phyloP scores from a whole-genome alignment of 2,797 vertebrate species.

The Adelosebastes latens region DNA sequence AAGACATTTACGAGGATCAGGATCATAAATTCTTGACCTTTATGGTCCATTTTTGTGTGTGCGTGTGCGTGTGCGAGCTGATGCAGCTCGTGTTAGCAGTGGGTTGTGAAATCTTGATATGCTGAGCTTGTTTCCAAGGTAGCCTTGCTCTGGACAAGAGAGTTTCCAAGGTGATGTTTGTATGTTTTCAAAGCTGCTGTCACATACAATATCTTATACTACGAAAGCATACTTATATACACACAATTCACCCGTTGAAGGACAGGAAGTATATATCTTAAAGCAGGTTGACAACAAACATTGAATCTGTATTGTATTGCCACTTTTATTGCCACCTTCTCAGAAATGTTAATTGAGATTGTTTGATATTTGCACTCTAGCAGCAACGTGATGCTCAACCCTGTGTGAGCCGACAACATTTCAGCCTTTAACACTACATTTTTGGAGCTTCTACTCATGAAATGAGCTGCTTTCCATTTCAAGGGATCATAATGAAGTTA shows the following conservation, averaged over 20 bases:
- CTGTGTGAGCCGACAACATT: not conserved
- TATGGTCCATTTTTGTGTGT: not conserved
- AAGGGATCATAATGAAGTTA: slow-evolving; percentile 22
- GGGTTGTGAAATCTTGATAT: not conserved
- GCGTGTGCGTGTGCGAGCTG: not conserved
- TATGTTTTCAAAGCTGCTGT: not conserved
- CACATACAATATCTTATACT: not conserved
- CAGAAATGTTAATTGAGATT: not conserved
- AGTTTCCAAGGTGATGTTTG: not conserved
- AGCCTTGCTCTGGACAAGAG: not conserved
- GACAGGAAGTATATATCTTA: not conserved
- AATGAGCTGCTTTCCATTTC: slow-evolving; percentile 41
- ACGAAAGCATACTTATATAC: not conserved
- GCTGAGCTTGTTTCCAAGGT: not conserved
- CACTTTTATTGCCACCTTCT: not conserved
- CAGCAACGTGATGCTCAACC: not conserved
- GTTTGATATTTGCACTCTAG: not conserved
- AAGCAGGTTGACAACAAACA: not conserved
- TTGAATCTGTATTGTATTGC: not conserved
- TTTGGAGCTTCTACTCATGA: not conserved
- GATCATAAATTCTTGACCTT: not conserved
- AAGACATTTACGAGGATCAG: not conserved
- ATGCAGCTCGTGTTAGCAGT: not conserved
- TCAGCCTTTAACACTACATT: not conserved
- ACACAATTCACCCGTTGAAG: no score